These are phyloP conservation scores for Gastrophryne carolinensis DNA, from an alignment of 2,797 vertebrate genomes.

Conservation along the genomic window DNA sequence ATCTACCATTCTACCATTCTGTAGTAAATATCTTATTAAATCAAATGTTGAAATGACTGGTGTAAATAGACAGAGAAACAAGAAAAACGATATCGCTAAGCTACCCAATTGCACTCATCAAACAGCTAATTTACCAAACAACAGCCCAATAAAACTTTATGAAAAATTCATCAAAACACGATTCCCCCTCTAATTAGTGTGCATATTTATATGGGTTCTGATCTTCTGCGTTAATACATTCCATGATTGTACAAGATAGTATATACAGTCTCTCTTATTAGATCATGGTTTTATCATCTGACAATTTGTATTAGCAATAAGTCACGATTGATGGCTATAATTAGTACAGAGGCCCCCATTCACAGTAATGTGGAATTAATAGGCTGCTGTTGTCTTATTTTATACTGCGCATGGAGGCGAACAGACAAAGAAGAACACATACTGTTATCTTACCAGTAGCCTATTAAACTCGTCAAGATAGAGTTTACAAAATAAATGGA, in stretches of 20 bases:
- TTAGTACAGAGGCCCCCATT: neutral
- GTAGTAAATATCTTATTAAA: neutral
- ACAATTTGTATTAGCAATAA: neutral
- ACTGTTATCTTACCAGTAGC: neutral
- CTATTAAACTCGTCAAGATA: neutral
- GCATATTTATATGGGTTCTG: no score
- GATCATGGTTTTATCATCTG: neutral
- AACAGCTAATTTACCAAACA: neutral
- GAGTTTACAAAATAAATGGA: constrained; percentile 1
- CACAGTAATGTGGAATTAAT: neutral
- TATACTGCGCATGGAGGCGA: neutral
- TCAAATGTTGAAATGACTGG: neutral
- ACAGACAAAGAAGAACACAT: neutral
- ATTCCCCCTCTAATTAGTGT: no score
- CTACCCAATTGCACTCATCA: no score
- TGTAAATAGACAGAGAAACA: neutral
- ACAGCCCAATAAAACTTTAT: neutral
- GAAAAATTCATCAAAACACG: no score
- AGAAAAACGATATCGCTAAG: neutral
- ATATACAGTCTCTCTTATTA: neutral
- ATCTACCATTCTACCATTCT: neutral
- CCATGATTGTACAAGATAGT: neutral
- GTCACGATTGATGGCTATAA: neutral
- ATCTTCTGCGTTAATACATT: no score
- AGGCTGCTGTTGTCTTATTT: neutral